Conservation (phyloP, 2,888 invertebrate species). For the Iselma pallidipennis region DNA sequence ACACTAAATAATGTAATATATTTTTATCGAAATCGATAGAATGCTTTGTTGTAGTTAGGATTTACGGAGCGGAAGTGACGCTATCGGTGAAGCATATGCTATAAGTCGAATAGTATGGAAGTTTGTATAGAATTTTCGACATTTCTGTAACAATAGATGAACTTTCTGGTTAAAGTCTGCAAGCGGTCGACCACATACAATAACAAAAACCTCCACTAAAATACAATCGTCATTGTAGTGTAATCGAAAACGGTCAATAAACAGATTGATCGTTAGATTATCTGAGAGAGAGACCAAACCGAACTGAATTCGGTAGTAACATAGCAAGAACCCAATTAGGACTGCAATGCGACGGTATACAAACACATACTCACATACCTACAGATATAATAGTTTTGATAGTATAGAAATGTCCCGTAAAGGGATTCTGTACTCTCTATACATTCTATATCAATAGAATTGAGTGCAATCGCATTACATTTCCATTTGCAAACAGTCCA, state of each 20-base stretch:
- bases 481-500: slow-evolving; percentile 23
- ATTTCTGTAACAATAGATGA: neutral
- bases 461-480: slow-evolving; percentile 25
- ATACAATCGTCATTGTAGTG: neutral
- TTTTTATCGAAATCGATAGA: neutral
- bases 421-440: neutral
- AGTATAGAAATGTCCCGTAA: neutral
- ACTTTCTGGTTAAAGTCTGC: neutral
- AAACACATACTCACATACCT: neutral
- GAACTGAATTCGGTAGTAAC: neutral
- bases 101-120: neutral
- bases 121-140: neutral
- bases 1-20: neutral
- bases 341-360: neutral
- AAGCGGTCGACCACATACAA: neutral
- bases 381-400: neutral
- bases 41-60: neutral
- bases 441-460: slow-evolving; percentile 17
- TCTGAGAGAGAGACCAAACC: neutral
- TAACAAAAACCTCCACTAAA: neutral
- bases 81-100: neutral
- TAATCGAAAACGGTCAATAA: neutral
- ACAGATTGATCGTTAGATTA: neutral
- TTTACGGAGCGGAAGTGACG: neutral
- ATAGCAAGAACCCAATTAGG: neutral